A percentile compares a stretch with the other conserved stretches of the same genome.
phyloP scores from a whole-genome alignment of 2,797 vertebrate species.

The Oreochromis mossambicus region DNA sequence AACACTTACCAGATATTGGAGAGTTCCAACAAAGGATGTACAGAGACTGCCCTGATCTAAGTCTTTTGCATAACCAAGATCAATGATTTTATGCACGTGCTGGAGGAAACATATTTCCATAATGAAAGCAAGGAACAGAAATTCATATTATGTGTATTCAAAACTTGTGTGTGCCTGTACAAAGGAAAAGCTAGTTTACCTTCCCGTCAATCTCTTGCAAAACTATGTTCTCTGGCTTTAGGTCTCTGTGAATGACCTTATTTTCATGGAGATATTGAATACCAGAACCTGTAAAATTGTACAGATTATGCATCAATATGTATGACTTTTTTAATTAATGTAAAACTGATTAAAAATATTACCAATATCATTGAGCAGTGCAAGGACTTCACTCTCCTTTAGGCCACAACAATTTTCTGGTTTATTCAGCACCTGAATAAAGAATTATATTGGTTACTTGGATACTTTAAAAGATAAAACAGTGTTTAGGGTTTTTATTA shows the following conservation, averaged over 20 bases:
- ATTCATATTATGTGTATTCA: neutral
- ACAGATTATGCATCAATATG: neutral
- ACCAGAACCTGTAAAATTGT: conserved; percentile 81
- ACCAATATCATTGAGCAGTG: conserved; percentile 92
- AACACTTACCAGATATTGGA: conserved; percentile 90
- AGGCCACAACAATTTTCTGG: conserved; percentile 97
- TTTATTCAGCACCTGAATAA: conserved; percentile 87
- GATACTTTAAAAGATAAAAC: neutral
- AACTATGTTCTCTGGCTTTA: conserved; percentile 98
- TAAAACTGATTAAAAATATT: conserved; percentile 46
- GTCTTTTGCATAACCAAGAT: conserved; percentile 96
- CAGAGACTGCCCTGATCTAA: conserved; percentile 95
- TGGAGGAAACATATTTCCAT: conserved; percentile 51
- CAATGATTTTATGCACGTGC: conserved; percentile 95
- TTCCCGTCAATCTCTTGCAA: conserved; percentile 90
- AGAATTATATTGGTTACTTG: neutral
- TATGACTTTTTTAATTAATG: neutral
- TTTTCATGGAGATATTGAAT: conserved; percentile 97
- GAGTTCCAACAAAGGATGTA: conserved; percentile 94
- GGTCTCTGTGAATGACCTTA: conserved; percentile 97
- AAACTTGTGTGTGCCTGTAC: neutral
- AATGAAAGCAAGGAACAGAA: neutral
- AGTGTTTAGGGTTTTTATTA: neutral
- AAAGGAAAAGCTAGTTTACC: conserved; percentile 69
- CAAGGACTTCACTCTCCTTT: conserved; percentile 94